phyloP scores from a whole-genome alignment of 2,113 vertebrate species.

The Scolopax mira region DNA sequence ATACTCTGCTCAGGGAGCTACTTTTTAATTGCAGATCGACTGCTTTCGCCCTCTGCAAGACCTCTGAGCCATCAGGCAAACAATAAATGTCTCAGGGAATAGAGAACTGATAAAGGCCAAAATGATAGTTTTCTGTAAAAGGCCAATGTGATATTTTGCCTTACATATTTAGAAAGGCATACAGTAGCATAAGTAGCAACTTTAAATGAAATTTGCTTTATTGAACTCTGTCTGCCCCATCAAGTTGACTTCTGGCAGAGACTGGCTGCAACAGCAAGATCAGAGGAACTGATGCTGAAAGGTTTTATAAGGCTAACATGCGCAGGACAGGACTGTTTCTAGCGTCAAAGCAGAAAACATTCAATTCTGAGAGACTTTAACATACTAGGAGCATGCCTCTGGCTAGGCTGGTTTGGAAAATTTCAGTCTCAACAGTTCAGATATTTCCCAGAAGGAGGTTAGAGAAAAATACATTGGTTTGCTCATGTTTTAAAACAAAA shows the following conservation, averaged over 20 bases:
- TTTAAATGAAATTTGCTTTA: neutral
- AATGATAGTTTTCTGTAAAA: conserved; percentile 19
- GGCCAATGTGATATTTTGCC: neutral
- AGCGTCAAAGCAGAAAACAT: neutral
- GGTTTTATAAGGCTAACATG: neutral
- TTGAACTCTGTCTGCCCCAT: neutral
- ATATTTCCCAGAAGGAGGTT: neutral
- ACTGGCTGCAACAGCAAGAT: neutral
- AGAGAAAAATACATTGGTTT: neutral
- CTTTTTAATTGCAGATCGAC: conserved; percentile 13
- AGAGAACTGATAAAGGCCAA: neutral
- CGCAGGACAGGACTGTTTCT: neutral
- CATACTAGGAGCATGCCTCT: neutral
- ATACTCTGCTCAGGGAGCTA: neutral
- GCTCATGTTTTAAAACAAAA: neutral
- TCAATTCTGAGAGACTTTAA: neutral
- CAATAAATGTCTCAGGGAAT: neutral
- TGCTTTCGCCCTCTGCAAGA: neutral
- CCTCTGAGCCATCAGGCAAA: neutral
- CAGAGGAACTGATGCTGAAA: neutral
- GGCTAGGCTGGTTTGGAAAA: neutral
- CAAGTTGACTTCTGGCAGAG: neutral
- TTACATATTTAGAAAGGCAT: neutral
- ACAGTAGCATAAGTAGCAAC: neutral
- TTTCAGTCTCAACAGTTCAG: neutral